Percentiles rank a stretch among this genome's conserved stretches.
Conservation (phyloP, 2,797 vertebrate genomes). For the Acrossocheilus fasciatus region DNA sequence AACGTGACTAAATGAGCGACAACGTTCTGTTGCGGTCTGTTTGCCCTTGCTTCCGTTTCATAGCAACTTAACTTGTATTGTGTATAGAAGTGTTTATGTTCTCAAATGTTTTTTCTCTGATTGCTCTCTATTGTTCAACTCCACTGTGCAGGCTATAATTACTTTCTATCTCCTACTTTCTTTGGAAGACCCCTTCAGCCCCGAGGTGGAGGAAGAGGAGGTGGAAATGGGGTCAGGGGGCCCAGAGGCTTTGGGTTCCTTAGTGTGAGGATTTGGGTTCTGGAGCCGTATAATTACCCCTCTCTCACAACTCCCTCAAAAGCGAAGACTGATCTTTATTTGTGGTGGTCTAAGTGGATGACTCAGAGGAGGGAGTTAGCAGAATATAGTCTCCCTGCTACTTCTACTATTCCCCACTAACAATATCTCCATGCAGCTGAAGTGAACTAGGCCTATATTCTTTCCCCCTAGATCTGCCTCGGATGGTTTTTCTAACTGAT, state of each 20-base stretch:
- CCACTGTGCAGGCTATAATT: constrained; percentile 72
- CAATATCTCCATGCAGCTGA: not conserved
- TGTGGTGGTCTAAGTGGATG: constrained; percentile 59
- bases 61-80: constrained; percentile 33
- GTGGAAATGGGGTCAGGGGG: constrained; percentile 55
- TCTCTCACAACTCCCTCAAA: constrained; percentile 70
- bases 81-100: constrained; percentile 15
- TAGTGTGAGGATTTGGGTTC: constrained; percentile 66
- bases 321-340: constrained; percentile 71
- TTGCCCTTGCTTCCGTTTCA: constrained; percentile 9
- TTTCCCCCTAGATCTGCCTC: not conserved
- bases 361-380: constrained; percentile 18
- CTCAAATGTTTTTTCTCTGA: constrained; percentile 31
- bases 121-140: constrained; percentile 58
- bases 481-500: constrained; percentile 66
- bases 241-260: constrained; percentile 68
- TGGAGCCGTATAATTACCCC: constrained; percentile 73
- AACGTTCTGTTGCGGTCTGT: not conserved
- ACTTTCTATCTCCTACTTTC: constrained; percentile 56
- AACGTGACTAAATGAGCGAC: not conserved
- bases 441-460: not conserved
- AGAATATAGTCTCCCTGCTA: constrained; percentile 23
- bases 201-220: constrained; percentile 60
- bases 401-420: not conserved
- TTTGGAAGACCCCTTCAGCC: constrained; percentile 62